Evolutionary conservation across 2,113 vertebrate species (phyloP).

Genomic region (Malurus cyaneus): DNA sequence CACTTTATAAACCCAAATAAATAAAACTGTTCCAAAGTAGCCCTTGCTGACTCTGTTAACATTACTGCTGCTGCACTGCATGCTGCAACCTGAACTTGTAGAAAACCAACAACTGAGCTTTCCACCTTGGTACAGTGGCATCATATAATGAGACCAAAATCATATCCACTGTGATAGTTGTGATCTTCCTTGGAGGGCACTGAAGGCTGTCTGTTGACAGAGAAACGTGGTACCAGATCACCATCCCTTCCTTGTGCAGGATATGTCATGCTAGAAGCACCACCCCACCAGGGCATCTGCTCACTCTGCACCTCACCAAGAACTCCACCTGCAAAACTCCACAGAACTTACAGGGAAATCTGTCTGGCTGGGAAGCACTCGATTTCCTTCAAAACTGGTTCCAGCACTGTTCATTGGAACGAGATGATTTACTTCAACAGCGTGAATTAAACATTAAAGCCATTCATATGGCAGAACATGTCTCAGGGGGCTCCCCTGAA

Average conservation of each 20-base stretch:
- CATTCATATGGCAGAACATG: not conserved
- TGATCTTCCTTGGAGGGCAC: not conserved
- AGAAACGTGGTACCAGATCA: not conserved
- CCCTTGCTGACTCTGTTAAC: not conserved
- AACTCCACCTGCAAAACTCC: not conserved
- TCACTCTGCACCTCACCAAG: not conserved
- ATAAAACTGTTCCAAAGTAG: not conserved
- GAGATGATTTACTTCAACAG: not conserved
- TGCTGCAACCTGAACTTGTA: not conserved
- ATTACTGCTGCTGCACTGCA: not conserved
- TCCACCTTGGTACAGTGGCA: not conserved
- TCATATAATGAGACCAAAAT: too few species aligned
- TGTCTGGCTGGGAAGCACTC: not conserved
- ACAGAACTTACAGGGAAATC: not conserved
- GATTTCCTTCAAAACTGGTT: not conserved
- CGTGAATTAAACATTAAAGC: not conserved
- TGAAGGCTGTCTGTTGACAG: not conserved
- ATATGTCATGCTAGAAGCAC: not conserved
- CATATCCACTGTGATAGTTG: not conserved
- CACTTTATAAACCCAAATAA: constrained; percentile 31
- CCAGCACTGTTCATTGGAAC: not conserved
- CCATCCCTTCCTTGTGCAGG: not conserved
- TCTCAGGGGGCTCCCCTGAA: not conserved
- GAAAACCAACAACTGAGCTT: not conserved
- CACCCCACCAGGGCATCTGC: not conserved